Conservation (phyloP, 2,797 vertebrate species). For the Enteromius radiatus region DNA sequence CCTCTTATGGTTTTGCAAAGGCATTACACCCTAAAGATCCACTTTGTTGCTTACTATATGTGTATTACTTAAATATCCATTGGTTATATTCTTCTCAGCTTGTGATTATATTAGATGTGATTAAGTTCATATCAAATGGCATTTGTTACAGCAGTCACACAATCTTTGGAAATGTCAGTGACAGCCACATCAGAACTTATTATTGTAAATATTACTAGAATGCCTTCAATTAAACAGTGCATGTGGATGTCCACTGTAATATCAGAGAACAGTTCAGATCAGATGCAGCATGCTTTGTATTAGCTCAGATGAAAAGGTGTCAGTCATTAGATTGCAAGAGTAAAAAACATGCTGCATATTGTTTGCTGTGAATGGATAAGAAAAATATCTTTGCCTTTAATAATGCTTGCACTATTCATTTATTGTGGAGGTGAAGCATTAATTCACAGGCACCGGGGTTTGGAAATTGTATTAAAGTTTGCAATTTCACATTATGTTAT, state of each 20-base stretch:
- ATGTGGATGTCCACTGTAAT: conserved; percentile 15
- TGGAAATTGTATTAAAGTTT: background rate
- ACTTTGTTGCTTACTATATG: background rate
- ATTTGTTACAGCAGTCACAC: background rate
- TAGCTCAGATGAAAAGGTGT: conserved; percentile 14
- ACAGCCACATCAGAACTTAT: background rate
- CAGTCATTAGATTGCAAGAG: conserved; percentile 31
- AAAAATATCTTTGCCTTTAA: background rate
- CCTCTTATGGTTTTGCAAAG: background rate
- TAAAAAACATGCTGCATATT: background rate
- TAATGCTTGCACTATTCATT: background rate
- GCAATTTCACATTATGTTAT: background rate
- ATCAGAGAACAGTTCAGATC: background rate
- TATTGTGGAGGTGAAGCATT: background rate
- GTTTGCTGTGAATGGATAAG: background rate
- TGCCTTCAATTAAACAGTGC: conserved; percentile 3
- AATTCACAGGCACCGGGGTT: background rate
- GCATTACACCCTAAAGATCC: background rate
- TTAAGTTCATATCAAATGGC: background rate
- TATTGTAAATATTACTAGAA: conserved; percentile 27
- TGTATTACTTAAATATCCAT: background rate
- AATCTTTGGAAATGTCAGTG: conserved; percentile 1
- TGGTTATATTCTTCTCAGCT: background rate
- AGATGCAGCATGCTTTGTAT: conserved; percentile 18
- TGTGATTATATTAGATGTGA: background rate